These are phyloP conservation scores for Lucilia sericata DNA, from an alignment of 1,140 invertebrate genomes.

Conservation along the genomic window DNA sequence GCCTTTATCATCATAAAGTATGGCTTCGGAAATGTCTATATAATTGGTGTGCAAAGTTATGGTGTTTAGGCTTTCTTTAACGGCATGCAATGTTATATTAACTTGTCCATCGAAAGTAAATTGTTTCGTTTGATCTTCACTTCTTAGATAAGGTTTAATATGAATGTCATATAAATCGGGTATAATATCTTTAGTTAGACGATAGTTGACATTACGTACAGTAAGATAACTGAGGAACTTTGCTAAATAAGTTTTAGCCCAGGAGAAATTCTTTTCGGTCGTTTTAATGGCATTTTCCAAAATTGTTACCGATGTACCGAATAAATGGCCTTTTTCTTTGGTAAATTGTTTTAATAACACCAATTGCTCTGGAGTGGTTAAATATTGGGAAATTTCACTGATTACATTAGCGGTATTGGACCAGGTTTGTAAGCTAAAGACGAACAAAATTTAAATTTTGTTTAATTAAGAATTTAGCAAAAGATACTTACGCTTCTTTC, in stretches of 20 bases:
- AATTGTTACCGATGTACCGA: slow-evolving; percentile 49
- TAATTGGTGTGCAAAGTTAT: slow-evolving; percentile 76
- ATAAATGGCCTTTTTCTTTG: slow-evolving; percentile 46
- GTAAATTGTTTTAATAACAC: slow-evolving; percentile 51
- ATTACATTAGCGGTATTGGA: slow-evolving; percentile 64
- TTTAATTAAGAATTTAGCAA: neutral
- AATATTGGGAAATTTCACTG: slow-evolving; percentile 66
- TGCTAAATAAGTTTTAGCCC: slow-evolving; percentile 50
- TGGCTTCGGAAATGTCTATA: slow-evolving; percentile 49
- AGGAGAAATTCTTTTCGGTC: slow-evolving; percentile 53
- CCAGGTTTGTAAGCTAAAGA: slow-evolving; percentile 60
- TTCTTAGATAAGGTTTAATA: slow-evolving; percentile 71
- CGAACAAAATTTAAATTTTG: slow-evolving; percentile 13
- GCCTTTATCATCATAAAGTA: slow-evolving; percentile 47
- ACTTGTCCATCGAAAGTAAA: slow-evolving; percentile 74
- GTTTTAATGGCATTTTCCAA: slow-evolving; percentile 47
- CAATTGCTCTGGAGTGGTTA: slow-evolving; percentile 68
- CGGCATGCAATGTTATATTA: slow-evolving; percentile 68
- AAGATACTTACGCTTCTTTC: slow-evolving; percentile 52
- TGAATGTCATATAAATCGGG: slow-evolving; percentile 76
- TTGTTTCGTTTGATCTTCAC: slow-evolving; percentile 67
- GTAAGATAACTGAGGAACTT: slow-evolving; percentile 48
- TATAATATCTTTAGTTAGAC: slow-evolving; percentile 50
- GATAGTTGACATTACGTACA: slow-evolving; percentile 49
- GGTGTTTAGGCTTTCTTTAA: slow-evolving; percentile 52